Evolutionary conservation across 2,113 vertebrate genomes (phyloP).

Genomic region (Gambusia affinis): DNA sequence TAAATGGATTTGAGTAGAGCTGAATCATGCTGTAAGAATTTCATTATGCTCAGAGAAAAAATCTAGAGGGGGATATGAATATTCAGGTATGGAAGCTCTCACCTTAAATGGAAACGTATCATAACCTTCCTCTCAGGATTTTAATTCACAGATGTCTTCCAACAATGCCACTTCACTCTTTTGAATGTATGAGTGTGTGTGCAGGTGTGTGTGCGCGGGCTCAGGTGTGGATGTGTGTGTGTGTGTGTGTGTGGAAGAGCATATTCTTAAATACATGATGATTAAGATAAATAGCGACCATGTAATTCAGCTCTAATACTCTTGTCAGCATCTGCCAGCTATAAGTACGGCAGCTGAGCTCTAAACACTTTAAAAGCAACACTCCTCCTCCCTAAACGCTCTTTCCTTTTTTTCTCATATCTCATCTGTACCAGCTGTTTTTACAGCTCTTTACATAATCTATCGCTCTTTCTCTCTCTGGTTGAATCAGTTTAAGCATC

Average conservation of each 20-base stretch:
- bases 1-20: too few relatives aligned
- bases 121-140: neutral
- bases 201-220: too few relatives aligned
- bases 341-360: conserved; percentile 33
- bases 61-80: neutral
- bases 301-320: conserved; percentile 27
- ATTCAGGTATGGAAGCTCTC: neutral
- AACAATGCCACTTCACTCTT: too few relatives aligned
- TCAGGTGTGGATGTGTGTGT: neutral
- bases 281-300: conserved; percentile 18
- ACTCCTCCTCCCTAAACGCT: neutral
- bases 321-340: conserved; percentile 57
- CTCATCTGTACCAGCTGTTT: conserved; percentile 18
- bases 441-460: conserved; percentile 28
- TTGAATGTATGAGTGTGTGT: too few relatives aligned
- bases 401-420: conserved; percentile 13
- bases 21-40: too few relatives aligned
- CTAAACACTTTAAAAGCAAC: conserved; percentile 57
- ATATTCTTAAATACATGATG: neutral
- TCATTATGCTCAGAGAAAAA: too few relatives aligned
- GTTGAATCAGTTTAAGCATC: neutral
- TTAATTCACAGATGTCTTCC: neutral
- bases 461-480: conserved; percentile 3
- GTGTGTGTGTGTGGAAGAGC: neutral
- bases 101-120: neutral